phyloP scores from a whole-genome alignment of 2,888 invertebrate genomes.

The Philhelius pedissequus region DNA sequence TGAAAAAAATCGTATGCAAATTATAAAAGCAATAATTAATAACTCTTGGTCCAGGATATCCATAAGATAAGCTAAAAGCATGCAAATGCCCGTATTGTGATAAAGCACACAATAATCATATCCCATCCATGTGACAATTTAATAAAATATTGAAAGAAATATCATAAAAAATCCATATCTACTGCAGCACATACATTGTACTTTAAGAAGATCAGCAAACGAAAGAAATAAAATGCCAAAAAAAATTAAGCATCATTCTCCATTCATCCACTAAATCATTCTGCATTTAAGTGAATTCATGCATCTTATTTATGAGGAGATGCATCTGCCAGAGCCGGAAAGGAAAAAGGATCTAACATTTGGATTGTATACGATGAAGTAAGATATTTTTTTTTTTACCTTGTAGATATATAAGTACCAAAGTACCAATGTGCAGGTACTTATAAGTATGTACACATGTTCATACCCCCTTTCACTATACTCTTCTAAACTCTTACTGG shows the following conservation, averaged over 20 bases:
- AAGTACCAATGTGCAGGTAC: too few relatives aligned
- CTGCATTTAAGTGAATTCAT: constrained; percentile 61
- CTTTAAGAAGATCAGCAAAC: background rate
- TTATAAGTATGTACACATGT: background rate
- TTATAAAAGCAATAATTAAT: too few relatives aligned
- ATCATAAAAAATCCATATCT: background rate
- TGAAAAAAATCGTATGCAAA: too few relatives aligned
- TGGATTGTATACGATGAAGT: constrained; percentile 25
- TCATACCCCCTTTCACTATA: background rate
- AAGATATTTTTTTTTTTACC: constrained; percentile 36
- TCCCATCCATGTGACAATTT: background rate
- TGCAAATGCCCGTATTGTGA: too few relatives aligned
- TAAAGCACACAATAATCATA: background rate
- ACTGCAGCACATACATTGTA: background rate
- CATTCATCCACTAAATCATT: constrained; percentile 65
- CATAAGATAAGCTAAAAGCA: too few relatives aligned
- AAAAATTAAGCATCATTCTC: constrained; percentile 37
- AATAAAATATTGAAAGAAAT: background rate
- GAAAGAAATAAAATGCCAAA: constrained; percentile 4
- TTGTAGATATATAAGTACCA: background rate
- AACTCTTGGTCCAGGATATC: too few relatives aligned
- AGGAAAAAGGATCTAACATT: background rate
- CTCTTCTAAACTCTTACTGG: too few relatives aligned
- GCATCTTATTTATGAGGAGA: constrained; percentile 61
- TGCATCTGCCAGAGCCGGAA: constrained; percentile 44